These are phyloP conservation scores for Takifugu bimaculatus DNA, from an alignment of 2,113 vertebrate species.

Conservation along the genomic window DNA sequence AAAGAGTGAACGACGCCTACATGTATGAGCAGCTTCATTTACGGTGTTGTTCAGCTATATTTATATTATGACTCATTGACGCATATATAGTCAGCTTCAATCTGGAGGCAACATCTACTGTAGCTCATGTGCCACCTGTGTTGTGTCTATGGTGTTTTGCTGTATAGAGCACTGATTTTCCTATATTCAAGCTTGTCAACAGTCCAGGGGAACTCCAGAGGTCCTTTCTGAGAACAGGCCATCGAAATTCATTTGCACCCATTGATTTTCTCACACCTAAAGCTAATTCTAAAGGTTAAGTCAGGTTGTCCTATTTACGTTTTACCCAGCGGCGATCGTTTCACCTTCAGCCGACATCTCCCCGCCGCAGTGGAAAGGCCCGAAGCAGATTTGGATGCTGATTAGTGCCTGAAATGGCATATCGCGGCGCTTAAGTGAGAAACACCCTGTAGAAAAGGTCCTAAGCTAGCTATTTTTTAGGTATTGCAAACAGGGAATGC, in stretches of 20 bases:
- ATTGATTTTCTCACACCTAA: conserved; percentile 33
- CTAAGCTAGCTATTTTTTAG: no score
- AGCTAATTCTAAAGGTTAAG: conserved; percentile 35
- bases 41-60: conserved; percentile 8
- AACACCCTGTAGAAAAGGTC: no score
- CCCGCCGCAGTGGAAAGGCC: conserved; percentile 6
- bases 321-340: conserved; percentile 1
- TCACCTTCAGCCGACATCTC: conserved; percentile 26
- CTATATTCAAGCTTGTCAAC: not conserved
- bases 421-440: no score
- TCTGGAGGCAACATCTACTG: conserved; percentile 3
- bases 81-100: conserved; percentile 4
- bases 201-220: not conserved
- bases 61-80: conserved; percentile 20
- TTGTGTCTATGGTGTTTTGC: not conserved
- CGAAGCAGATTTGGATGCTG: conserved; percentile 2
- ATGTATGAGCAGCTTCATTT: conserved; percentile 9
- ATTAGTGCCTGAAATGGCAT: not conserved
- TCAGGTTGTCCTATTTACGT: conserved; percentile 21
- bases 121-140: not conserved
- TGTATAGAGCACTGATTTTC: not conserved
- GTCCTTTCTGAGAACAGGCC: conserved; percentile 21
- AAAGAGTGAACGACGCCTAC: conserved; percentile 1
- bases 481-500: no score
- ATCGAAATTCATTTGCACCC: conserved; percentile 18